Conservation (phyloP, 2,797 vertebrate genomes). For the Linurgus olivaceus region DNA sequence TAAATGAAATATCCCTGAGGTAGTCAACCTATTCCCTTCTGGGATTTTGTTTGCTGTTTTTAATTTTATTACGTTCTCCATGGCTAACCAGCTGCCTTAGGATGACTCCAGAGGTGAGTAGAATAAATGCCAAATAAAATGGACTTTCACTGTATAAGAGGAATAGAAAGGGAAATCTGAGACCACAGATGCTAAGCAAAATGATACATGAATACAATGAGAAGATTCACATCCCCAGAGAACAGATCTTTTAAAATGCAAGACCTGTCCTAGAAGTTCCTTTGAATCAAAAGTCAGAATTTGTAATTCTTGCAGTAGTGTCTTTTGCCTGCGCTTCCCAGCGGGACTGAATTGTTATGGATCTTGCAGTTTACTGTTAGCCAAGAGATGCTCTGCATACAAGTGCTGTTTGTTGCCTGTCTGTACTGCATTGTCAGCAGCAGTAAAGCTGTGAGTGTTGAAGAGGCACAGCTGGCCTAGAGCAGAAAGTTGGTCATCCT, state of each 20-base stretch:
- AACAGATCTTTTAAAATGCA: neutral
- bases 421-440: neutral
- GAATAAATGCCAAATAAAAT: neutral
- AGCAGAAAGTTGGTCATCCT: neutral
- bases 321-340: neutral
- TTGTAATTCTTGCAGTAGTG: neutral
- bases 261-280: neutral
- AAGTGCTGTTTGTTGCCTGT: neutral
- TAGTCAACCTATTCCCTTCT: neutral
- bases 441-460: neutral
- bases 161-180: neutral
- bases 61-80: neutral
- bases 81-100: neutral
- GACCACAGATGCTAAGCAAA: neutral
- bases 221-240: neutral
- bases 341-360: constrained; percentile 15
- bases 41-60: neutral
- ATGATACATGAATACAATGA: neutral
- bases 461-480: neutral
- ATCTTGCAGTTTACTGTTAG: neutral
- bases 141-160: neutral
- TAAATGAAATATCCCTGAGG: neutral
- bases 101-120: neutral
- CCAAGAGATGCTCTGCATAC: neutral
- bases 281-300: neutral